These are phyloP conservation scores for Coenobita brevimanus DNA, from an alignment of 1,140 invertebrate species.

Conservation along the genomic window DNA sequence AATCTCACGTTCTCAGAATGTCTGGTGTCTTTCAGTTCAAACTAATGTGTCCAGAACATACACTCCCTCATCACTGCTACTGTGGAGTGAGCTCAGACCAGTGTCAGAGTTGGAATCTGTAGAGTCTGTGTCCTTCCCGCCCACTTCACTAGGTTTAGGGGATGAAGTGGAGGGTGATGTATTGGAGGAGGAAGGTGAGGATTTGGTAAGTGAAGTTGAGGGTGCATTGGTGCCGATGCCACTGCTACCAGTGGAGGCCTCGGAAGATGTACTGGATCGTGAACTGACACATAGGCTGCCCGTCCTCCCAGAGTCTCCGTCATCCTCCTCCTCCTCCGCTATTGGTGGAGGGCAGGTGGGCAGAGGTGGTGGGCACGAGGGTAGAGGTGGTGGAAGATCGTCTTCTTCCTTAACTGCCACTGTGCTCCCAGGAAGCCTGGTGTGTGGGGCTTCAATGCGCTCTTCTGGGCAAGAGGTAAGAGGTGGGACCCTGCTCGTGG, in stretches of 20 bases:
- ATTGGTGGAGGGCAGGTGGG: conserved; percentile 35
- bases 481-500: conserved; percentile 36
- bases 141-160: conserved; percentile 43
- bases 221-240: neutral
- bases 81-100: conserved; percentile 77
- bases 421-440: neutral
- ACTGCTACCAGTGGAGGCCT: conserved; percentile 44
- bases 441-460: neutral
- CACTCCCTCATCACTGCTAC: conserved; percentile 74
- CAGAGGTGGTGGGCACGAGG: conserved; percentile 48
- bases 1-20: neutral
- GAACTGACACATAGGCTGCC: conserved; percentile 66
- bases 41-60: conserved; percentile 76
- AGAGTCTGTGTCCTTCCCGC: conserved; percentile 74
- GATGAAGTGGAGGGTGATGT: neutral
- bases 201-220: neutral
- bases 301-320: conserved; percentile 54
- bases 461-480: neutral
- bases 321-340: conserved; percentile 57
- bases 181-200: conserved; percentile 23
- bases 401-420: conserved; percentile 1
- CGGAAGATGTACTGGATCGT: conserved; percentile 67
- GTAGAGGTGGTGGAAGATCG: conserved; percentile 52
- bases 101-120: conserved; percentile 78
- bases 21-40: conserved; percentile 58